phyloP scores from a whole-genome alignment of 2,113 vertebrate genomes.

The Albula glossodonta region DNA sequence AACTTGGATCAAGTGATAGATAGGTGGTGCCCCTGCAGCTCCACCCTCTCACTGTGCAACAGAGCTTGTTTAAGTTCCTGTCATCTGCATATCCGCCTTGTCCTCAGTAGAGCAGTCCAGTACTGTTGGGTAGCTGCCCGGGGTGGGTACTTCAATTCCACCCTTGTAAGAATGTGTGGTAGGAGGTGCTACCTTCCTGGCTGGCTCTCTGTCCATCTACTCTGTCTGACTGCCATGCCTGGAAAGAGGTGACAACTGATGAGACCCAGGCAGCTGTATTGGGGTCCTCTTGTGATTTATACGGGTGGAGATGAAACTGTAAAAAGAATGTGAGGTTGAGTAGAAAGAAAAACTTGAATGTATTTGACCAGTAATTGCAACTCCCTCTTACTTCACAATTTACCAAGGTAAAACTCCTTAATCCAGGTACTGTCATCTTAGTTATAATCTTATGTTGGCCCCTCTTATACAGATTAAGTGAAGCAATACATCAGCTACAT shows the following conservation, averaged over 20 bases:
- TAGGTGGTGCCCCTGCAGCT: neutral
- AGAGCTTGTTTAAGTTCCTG: constrained; percentile 26
- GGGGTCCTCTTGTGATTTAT: neutral
- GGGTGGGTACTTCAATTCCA: constrained; percentile 50
- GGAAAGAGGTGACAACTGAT: neutral
- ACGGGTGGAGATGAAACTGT: neutral
- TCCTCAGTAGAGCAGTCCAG: constrained; percentile 4
- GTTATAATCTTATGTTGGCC: neutral
- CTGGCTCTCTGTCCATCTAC: neutral
- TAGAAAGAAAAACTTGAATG: neutral
- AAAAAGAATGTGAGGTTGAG: neutral
- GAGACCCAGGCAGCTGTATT: neutral
- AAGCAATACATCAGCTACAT: neutral
- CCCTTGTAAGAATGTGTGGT: constrained; percentile 24
- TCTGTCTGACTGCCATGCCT: neutral
- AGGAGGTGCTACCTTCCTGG: neutral
- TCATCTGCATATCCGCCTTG: constrained; percentile 46
- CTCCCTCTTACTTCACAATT: neutral
- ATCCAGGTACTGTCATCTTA: neutral
- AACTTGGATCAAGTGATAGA: neutral
- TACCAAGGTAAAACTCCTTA: neutral
- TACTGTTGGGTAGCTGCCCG: constrained; percentile 49
- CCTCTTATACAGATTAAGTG: neutral
- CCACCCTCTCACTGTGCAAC: neutral
- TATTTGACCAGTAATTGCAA: neutral